A percentile compares a stretch with the other conserved stretches of the same genome.
Evolutionary conservation across 2,113 vertebrate species (phyloP).

Genomic region (Cyprinodon variegatus): DNA sequence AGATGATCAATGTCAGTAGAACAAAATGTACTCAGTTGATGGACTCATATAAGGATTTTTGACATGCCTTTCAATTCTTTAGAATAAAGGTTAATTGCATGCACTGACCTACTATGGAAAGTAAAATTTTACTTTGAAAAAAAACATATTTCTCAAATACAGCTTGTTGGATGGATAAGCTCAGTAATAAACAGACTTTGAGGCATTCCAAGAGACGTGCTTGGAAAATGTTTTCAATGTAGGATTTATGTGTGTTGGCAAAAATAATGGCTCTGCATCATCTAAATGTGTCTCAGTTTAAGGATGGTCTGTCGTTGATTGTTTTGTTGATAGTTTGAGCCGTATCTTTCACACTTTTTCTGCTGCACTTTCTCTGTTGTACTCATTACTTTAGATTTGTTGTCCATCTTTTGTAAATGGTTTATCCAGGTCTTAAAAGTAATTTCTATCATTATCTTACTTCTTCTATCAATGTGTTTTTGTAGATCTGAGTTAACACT

Average conservation of each 20-base stretch:
- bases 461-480: background rate
- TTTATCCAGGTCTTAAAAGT: too few species aligned
- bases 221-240: background rate
- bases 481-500: background rate
- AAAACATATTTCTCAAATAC: background rate
- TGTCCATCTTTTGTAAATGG: too few species aligned
- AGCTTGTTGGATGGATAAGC: background rate
- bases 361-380: background rate
- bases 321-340: background rate
- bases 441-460: too few species aligned
- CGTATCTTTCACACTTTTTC: background rate
- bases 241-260: background rate
- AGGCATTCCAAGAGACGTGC: background rate
- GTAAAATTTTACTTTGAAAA: background rate
- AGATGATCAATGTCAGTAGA: background rate
- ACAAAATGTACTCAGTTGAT: background rate
- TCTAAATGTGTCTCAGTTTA: background rate
- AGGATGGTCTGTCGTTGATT: too few species aligned
- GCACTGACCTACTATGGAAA: background rate
- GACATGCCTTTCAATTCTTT: background rate
- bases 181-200: background rate
- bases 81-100: background rate
- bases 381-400: too few species aligned
- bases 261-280: background rate
- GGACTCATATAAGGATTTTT: background rate